Evolutionary conservation across 64 coral and sea anemone species (phyloP).

Genomic region (Orbicella faveolata): DNA sequence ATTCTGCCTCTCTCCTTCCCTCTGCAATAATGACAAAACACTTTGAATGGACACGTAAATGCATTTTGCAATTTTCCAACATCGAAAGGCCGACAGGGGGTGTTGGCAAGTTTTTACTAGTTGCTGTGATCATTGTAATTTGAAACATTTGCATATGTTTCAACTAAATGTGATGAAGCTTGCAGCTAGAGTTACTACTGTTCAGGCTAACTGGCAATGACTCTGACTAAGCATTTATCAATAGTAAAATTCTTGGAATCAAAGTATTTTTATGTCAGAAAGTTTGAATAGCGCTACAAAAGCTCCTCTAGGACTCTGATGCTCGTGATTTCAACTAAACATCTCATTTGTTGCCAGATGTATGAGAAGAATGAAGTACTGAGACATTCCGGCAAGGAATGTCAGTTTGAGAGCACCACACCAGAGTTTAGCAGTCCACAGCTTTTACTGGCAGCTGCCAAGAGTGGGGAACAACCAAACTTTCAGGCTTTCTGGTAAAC

Average conservation of each 20-base stretch:
- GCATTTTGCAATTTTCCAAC: neutral
- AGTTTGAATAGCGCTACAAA: too few relatives aligned
- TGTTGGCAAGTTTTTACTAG: too few relatives aligned
- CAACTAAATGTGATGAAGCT: too few relatives aligned
- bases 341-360: conserved; percentile 36
- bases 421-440: conserved; percentile 39
- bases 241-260: too few relatives aligned
- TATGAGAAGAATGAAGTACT: conserved; percentile 48
- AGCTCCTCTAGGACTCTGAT: neutral
- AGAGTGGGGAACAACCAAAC: conserved; percentile 41
- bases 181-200: too few relatives aligned
- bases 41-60: neutral
- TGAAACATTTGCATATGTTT: too few relatives aligned
- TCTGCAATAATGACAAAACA: neutral
- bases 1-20: neutral
- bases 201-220: too few relatives aligned
- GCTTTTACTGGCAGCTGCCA: conserved; percentile 40
- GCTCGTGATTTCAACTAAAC: neutral
- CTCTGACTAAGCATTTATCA: too few relatives aligned
- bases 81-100: too few relatives aligned
- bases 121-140: too few relatives aligned
- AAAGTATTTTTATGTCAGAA: neutral
- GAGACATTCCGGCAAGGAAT: neutral
- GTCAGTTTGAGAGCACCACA: conserved; percentile 75
- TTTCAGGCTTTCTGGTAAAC: conserved; percentile 74